Percentiles rank a stretch among this genome's conserved stretches.
phyloP scores from a whole-genome alignment of 2,888 invertebrate genomes.

The Megalurothrips usitatus region DNA sequence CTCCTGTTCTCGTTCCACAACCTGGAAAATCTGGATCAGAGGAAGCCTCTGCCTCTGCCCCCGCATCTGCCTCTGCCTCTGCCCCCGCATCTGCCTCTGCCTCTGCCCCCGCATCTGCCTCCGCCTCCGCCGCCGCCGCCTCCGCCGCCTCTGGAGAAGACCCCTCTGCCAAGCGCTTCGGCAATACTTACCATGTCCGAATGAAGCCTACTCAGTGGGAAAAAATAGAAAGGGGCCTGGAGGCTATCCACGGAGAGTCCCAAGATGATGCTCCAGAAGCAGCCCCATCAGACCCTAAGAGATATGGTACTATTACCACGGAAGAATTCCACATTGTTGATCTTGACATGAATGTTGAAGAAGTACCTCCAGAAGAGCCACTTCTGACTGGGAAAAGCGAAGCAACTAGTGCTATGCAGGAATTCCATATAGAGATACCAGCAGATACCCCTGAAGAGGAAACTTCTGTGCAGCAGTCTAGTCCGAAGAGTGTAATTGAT shows the following conservation, averaged over 20 bases:
- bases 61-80: too few species aligned
- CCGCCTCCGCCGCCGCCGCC: not conserved
- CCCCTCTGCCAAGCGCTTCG: not conserved
- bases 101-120: too few species aligned
- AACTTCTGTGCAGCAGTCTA: not conserved
- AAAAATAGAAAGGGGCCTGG: slow-evolving; percentile 12
- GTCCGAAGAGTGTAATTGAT: not conserved
- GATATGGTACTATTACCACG: not conserved
- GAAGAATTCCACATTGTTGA: slow-evolving; percentile 20
- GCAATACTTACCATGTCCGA: not conserved
- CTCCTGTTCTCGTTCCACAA: not conserved
- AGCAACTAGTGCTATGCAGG: not conserved
- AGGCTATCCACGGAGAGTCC: not conserved
- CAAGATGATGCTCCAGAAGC: not conserved
- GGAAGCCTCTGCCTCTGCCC: not conserved
- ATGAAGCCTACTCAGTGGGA: slow-evolving; percentile 11
- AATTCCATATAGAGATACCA: slow-evolving; percentile 4
- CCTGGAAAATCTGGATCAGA: too few species aligned
- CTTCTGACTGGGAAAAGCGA: not conserved
- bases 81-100: too few species aligned
- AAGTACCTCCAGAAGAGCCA: not conserved
- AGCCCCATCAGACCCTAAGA: not conserved
- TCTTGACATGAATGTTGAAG: not conserved
- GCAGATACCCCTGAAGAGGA: not conserved
- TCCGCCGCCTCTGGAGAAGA: not conserved